Evolutionary conservation across 1,140 invertebrate genomes (phyloP).

Genomic region (Contarinia nasturtii): DNA sequence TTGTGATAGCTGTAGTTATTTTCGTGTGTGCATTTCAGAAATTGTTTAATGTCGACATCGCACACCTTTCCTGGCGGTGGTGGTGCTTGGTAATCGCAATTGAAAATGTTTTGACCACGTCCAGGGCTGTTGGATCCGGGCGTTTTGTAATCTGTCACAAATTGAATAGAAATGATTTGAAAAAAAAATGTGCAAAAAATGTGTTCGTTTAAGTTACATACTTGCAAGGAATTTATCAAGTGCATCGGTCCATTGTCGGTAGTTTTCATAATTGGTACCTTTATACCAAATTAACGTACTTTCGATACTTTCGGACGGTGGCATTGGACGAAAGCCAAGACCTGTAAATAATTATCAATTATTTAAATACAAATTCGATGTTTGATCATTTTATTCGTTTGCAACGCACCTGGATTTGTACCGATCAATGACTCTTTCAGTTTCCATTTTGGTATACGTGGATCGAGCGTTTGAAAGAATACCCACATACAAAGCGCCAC

Average conservation of each 20-base stretch:
- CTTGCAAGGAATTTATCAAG: constrained; percentile 53
- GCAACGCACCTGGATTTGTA: constrained; percentile 59
- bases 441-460: constrained; percentile 67
- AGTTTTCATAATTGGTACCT: constrained; percentile 49
- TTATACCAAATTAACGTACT: constrained; percentile 89
- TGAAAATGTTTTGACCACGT: constrained; percentile 42
- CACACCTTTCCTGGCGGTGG: constrained; percentile 47
- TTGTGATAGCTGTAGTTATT: constrained; percentile 54
- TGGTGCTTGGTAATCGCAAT: constrained; percentile 38
- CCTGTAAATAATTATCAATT: constrained; percentile 37
- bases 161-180: background rate
- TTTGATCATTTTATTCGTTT: background rate
- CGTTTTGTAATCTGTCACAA: constrained; percentile 38
- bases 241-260: constrained; percentile 54
- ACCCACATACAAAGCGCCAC: constrained; percentile 80
- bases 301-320: constrained; percentile 60
- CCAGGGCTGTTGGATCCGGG: constrained; percentile 37
- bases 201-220: constrained; percentile 18
- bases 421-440: constrained; percentile 68
- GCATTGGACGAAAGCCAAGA: constrained; percentile 78
- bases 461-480: constrained; percentile 79
- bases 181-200: background rate
- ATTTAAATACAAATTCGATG: background rate
- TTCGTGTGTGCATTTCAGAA: constrained; percentile 43
- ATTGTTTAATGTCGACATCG: constrained; percentile 43